Evolutionary conservation across 2,797 vertebrate species (phyloP).

Genomic region (Channallabes apus): DNA sequence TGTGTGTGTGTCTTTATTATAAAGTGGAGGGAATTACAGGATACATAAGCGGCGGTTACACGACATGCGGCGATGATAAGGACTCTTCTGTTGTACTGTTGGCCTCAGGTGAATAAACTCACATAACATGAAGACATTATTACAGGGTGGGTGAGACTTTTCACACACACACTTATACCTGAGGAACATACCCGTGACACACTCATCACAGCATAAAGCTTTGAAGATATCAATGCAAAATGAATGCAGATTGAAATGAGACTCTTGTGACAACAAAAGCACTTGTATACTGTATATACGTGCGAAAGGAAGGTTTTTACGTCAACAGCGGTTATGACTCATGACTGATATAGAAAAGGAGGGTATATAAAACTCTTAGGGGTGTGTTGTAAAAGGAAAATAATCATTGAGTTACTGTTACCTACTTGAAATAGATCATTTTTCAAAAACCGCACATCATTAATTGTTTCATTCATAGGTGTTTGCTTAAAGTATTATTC

Average conservation of each 20-base stretch:
- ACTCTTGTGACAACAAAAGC: not conserved
- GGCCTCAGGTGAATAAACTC: constrained; percentile 51
- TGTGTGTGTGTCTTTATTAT: constrained; percentile 60
- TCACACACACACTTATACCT: not conserved
- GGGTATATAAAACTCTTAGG: not conserved
- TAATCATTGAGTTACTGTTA: not conserved
- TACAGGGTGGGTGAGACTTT: constrained; percentile 39
- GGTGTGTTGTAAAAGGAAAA: not conserved
- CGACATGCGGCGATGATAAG: constrained; percentile 58
- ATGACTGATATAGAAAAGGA: not conserved
- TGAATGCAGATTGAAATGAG: not conserved
- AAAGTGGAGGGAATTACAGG: constrained; percentile 65
- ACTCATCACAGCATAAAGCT: not conserved
- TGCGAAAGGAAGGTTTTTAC: not conserved
- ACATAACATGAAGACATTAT: constrained; percentile 51
- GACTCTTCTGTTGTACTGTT: constrained; percentile 39
- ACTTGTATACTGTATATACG: not conserved
- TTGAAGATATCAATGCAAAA: not conserved
- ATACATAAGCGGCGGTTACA: constrained; percentile 62
- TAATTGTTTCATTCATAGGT: too few relatives aligned
- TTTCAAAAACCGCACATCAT: too few relatives aligned
- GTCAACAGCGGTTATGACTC: not conserved
- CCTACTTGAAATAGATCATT: too few relatives aligned
- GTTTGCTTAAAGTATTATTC: too few relatives aligned
- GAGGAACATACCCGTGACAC: constrained; percentile 15